Percentiles rank a stretch among this genome's conserved stretches.
Conservation (phyloP, 2,797 vertebrate species). For the Gallinago solitaria region DNA sequence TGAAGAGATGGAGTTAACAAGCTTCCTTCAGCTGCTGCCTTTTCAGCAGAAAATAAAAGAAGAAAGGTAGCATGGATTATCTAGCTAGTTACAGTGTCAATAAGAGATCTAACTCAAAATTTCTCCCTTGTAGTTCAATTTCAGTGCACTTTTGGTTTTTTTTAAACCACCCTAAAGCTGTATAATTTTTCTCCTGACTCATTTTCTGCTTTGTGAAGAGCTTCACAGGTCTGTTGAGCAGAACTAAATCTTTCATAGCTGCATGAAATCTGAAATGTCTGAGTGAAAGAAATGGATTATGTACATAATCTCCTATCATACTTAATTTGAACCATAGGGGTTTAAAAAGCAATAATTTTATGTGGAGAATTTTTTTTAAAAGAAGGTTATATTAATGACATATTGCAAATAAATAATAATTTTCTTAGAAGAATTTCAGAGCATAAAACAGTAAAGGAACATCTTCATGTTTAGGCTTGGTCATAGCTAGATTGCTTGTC, state of each 20-base stretch:
- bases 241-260: not conserved
- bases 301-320: conserved; percentile 12
- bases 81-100: not conserved
- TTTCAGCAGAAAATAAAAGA: not conserved
- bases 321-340: not conserved
- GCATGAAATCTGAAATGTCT: not conserved
- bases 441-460: not conserved
- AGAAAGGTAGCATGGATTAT: not conserved
- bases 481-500: not conserved
- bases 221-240: not conserved
- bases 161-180: not conserved
- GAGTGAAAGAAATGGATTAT: conserved; percentile 19
- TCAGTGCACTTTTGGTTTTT: not conserved
- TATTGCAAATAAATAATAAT: not conserved
- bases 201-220: not conserved
- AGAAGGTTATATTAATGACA: not conserved
- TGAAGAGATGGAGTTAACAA: not conserved
- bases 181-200: not conserved
- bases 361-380: not conserved
- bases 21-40: not conserved
- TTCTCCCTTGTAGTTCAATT: not conserved
- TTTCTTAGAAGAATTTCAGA: not conserved
- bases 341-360: not conserved
- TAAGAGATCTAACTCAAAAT: not conserved
- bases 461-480: not conserved